Percentiles rank a stretch among this genome's conserved stretches.
These are phyloP conservation scores for Platypus cylindrus DNA, from an alignment of 2,888 invertebrate species.

Conservation along the genomic window DNA sequence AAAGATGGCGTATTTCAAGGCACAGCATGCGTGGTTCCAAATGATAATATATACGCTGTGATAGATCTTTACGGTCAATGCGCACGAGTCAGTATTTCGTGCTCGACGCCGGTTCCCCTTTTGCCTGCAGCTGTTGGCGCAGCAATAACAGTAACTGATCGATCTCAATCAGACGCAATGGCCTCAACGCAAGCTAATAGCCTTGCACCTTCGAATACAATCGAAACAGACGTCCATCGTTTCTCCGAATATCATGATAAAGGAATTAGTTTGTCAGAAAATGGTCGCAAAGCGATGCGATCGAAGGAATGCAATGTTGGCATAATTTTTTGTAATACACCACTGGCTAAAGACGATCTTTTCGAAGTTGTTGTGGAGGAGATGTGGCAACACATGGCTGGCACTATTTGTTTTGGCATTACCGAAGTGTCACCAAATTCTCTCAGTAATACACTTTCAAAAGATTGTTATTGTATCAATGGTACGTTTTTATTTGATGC, in stretches of 20 bases:
- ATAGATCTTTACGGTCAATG: constrained; percentile 91
- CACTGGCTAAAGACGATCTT: constrained; percentile 60
- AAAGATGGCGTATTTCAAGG: constrained; percentile 81
- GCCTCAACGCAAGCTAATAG: constrained; percentile 29
- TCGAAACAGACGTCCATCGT: constrained; percentile 32
- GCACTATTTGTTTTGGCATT: constrained; percentile 63
- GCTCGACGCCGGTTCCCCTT: constrained; percentile 30
- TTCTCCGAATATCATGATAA: constrained; percentile 56
- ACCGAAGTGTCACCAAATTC: constrained; percentile 48
- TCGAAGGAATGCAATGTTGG: constrained; percentile 38
- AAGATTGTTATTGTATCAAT: constrained; percentile 56
- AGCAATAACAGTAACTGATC: constrained; percentile 1
- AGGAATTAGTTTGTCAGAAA: constrained; percentile 54
- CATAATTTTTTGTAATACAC: constrained; percentile 59
- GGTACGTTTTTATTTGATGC: too few relatives aligned
- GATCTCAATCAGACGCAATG: constrained; percentile 29
- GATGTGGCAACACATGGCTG: constrained; percentile 51
- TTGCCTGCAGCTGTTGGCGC: constrained; percentile 28
- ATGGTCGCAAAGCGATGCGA: constrained; percentile 40
- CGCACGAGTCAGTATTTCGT: constrained; percentile 61
- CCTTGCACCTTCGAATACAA: constrained; percentile 26
- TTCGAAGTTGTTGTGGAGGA: constrained; percentile 65
- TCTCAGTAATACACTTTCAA: constrained; percentile 50
- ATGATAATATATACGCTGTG: constrained; percentile 79
- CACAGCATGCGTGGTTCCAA: constrained; percentile 66